These are phyloP conservation scores for Cherax destructor DNA, from an alignment of 1,140 invertebrate genomes.

Conservation along the genomic window DNA sequence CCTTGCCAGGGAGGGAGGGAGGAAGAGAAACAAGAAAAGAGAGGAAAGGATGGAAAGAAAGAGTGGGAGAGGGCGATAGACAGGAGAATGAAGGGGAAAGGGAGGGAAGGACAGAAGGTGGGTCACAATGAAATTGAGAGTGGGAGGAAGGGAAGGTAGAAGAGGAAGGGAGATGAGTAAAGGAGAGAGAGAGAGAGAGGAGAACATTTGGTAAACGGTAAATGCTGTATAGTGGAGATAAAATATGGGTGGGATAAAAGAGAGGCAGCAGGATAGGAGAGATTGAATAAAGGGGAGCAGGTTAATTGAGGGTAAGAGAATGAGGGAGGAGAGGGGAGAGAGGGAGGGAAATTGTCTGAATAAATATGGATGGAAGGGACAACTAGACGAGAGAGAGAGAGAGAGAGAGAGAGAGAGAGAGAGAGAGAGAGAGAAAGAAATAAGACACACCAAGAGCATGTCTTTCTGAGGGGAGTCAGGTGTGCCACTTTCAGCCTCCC, in stretches of 20 bases:
- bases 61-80: background rate
- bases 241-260: background rate
- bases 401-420: no score
- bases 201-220: no score
- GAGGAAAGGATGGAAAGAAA: background rate
- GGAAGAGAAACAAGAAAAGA: background rate
- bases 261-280: background rate
- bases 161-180: background rate
- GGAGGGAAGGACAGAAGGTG: background rate
- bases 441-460: no score
- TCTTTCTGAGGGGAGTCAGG: background rate
- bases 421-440: no score
- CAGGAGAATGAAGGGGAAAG: no score
- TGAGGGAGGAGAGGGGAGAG: background rate
- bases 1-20: background rate
- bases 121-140: background rate
- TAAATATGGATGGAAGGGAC: background rate
- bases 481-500: no score
- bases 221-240: no score
- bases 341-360: background rate
- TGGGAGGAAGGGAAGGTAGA: background rate
- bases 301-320: background rate
- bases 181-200: no score
- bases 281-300: background rate
- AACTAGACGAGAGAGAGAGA: no score